Evolutionary conservation across 2,113 vertebrate genomes (phyloP).

Genomic region (Poeciliopsis occidentalis): DNA sequence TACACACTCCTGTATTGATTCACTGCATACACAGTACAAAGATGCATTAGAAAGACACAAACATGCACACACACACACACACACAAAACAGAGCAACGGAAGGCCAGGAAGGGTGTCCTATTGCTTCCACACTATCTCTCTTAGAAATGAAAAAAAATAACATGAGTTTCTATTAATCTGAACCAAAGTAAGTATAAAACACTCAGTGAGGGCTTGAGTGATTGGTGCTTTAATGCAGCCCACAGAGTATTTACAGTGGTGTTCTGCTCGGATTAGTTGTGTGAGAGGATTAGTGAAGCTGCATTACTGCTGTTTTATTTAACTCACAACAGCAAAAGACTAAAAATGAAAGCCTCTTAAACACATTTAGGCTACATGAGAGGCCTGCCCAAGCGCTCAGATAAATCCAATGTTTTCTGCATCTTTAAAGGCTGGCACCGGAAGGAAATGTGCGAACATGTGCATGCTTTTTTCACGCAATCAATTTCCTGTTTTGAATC

Average conservation of each 20-base stretch:
- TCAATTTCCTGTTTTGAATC: constrained; percentile 51
- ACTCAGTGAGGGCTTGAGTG: constrained; percentile 72
- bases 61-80: not conserved
- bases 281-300: constrained; percentile 81
- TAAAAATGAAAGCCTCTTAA: constrained; percentile 79
- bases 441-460: constrained; percentile 24
- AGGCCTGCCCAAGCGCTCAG: constrained; percentile 53
- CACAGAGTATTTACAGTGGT: constrained; percentile 76
- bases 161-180: constrained; percentile 64
- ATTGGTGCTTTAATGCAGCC: constrained; percentile 74
- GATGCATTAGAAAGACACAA: constrained; percentile 6
- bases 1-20: constrained; percentile 25
- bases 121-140: constrained; percentile 42
- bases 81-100: constrained; percentile 10
- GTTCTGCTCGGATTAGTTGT: constrained; percentile 78
- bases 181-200: constrained; percentile 71
- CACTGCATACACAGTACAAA: constrained; percentile 1
- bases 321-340: constrained; percentile 78
- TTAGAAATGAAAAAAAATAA: constrained; percentile 52
- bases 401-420: constrained; percentile 59
- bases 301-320: constrained; percentile 80
- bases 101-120: constrained; percentile 10
- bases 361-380: constrained; percentile 75
- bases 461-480: constrained; percentile 10
- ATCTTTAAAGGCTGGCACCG: constrained; percentile 35